These are phyloP conservation scores for Ceraclea dissimilis DNA, from an alignment of 2,888 invertebrate species.

Conservation along the genomic window DNA sequence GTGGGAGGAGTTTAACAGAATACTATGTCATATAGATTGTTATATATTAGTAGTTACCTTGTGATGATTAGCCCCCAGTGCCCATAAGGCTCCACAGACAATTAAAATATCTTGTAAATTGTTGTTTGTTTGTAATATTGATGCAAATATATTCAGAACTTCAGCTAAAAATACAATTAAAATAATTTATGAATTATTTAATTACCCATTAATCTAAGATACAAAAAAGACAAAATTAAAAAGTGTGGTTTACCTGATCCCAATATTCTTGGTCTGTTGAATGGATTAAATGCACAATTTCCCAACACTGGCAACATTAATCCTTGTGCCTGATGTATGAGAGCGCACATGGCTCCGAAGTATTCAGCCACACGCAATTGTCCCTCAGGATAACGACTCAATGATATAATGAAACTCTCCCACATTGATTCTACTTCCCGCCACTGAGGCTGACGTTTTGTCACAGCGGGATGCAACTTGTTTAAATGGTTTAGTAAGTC, in stretches of 20 bases:
- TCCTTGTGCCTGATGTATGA: constrained; percentile 29
- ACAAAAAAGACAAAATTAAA: too few species aligned
- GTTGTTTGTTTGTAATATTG: constrained; percentile 36
- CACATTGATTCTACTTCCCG: constrained; percentile 45
- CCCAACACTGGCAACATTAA: constrained; percentile 42
- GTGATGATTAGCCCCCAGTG: constrained; percentile 61
- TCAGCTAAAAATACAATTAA: constrained; percentile 35
- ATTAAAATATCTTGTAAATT: constrained; percentile 39
- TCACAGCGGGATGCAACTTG: constrained; percentile 45
- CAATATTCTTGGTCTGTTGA: constrained; percentile 46
- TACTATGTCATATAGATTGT: too few species aligned
- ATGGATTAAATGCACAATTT: constrained; percentile 48
- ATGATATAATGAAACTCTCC: constrained; percentile 45
- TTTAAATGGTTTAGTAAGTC: constrained; percentile 40
- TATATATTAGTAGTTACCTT: too few species aligned
- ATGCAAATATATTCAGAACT: constrained; percentile 41
- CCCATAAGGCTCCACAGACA: constrained; percentile 54
- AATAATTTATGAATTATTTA: constrained; percentile 21
- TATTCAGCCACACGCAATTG: constrained; percentile 44
- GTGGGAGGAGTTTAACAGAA: too few species aligned
- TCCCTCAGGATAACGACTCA: constrained; percentile 48
- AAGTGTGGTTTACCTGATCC: constrained; percentile 38
- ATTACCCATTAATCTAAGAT: too few species aligned
- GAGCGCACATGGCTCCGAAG: constrained; percentile 30
- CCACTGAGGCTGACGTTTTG: constrained; percentile 47